Evolutionary conservation across 2,888 invertebrate genomes (phyloP).

Genomic region (Ormyrus thymus): DNA sequence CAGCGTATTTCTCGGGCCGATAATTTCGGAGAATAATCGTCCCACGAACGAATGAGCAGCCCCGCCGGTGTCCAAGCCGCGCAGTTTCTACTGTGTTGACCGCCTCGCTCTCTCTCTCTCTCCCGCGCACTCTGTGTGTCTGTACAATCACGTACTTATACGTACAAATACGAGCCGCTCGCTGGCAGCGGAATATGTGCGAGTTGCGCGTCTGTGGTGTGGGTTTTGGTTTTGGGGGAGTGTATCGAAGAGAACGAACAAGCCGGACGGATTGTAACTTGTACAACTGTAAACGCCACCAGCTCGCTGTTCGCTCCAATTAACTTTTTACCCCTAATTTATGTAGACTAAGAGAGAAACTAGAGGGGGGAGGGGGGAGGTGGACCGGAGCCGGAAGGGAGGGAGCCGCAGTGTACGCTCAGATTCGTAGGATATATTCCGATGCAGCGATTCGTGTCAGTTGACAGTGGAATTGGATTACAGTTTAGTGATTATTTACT

Average conservation of each 20-base stretch:
- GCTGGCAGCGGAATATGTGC: constrained; percentile 14
- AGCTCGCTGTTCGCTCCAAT: constrained; percentile 70
- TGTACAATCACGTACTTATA: background rate
- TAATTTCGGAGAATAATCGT: constrained; percentile 62
- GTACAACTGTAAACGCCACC: constrained; percentile 70
- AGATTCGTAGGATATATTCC: constrained; percentile 30
- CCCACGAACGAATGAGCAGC: constrained; percentile 18
- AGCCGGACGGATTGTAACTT: constrained; percentile 66
- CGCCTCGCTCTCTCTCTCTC: constrained; percentile 53
- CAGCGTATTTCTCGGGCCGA: constrained; percentile 63
- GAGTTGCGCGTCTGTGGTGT: constrained; percentile 38
- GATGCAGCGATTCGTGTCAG: constrained; percentile 41
- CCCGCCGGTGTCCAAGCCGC: background rate
- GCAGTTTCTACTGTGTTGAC: background rate
- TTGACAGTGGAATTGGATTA: constrained; percentile 46
- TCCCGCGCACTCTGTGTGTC: constrained; percentile 41
- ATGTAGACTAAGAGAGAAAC: constrained; percentile 62
- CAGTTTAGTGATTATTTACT: constrained; percentile 47
- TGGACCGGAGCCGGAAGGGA: constrained; percentile 6
- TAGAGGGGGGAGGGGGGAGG: background rate
- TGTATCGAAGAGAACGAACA: constrained; percentile 48
- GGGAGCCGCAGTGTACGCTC: background rate
- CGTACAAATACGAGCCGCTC: constrained; percentile 8
- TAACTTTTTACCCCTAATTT: constrained; percentile 74
- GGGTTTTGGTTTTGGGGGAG: constrained; percentile 48